Conservation (phyloP, 2,888 invertebrate species). For the Latrodectus elegans region DNA sequence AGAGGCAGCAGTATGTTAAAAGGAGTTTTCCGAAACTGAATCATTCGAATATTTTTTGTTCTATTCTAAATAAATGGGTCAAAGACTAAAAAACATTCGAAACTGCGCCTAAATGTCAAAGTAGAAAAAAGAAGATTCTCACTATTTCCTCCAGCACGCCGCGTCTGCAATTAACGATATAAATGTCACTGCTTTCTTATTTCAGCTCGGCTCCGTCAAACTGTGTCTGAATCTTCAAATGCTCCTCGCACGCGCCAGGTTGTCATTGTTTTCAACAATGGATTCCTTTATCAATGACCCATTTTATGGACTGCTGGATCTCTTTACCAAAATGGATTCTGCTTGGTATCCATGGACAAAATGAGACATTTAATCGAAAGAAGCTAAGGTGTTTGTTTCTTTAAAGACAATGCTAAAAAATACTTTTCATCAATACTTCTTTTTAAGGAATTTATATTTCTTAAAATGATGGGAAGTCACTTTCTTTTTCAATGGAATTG, state of each 20-base stretch:
- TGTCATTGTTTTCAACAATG: slow-evolving; percentile 41
- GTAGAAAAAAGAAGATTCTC: slow-evolving; percentile 15
- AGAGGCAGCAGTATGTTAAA: too few relatives aligned
- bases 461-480: too few relatives aligned
- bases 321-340: background rate
- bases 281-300: slow-evolving; percentile 47
- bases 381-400: background rate
- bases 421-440: background rate
- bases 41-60: background rate
- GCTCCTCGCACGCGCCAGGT: slow-evolving; percentile 17
- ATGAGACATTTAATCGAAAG: background rate
- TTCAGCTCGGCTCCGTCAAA: slow-evolving; percentile 3
- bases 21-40: too few relatives aligned
- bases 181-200: slow-evolving; percentile 31
- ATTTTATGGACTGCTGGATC: background rate
- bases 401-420: background rate
- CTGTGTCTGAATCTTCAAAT: background rate
- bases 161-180: slow-evolving; percentile 31
- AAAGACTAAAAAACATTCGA: slow-evolving; percentile 20
- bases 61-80: slow-evolving; percentile 25
- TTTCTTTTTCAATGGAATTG: too few relatives aligned
- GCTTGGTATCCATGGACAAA: background rate
- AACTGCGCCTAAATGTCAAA: slow-evolving; percentile 34
- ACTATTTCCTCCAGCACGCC: slow-evolving; percentile 22
- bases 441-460: too few relatives aligned